Conservation (phyloP, 1,140 invertebrate genomes). For the Heliconius nattereri region DNA sequence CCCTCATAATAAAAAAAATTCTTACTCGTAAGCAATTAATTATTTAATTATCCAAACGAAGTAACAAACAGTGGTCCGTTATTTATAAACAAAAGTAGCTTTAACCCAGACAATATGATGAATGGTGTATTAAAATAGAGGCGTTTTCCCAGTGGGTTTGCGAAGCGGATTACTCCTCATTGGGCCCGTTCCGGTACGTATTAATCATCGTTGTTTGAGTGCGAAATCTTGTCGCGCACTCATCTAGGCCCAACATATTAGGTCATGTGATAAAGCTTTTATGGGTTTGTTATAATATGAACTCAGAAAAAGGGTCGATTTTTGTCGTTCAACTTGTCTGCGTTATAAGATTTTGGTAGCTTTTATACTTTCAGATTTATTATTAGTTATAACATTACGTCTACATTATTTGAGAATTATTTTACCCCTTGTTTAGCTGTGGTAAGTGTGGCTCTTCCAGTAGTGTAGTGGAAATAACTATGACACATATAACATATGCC, state of each 20-base stretch:
- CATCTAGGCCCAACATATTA: slow-evolving; percentile 35
- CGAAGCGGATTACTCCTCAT: slow-evolving; percentile 44
- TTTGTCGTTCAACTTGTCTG: neutral
- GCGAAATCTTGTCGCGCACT: slow-evolving; percentile 64
- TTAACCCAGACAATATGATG: slow-evolving; percentile 28
- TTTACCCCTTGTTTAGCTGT: too few relatives aligned
- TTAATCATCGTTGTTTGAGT: slow-evolving; percentile 69
- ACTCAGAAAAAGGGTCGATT: neutral
- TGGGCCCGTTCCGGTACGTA: slow-evolving; percentile 45
- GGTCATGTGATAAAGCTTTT: slow-evolving; percentile 34
- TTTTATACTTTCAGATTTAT: too few relatives aligned
- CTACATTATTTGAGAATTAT: too few relatives aligned
- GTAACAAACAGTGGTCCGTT: neutral
- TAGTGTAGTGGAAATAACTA: too few relatives aligned
- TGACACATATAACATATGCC: too few relatives aligned
- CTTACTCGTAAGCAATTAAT: too few relatives aligned
- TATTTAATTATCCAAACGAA: too few relatives aligned
- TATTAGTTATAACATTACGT: too few relatives aligned
- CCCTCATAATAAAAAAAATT: too few relatives aligned
- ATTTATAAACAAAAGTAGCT: neutral
- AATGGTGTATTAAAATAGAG: slow-evolving; percentile 33
- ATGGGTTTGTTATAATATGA: slow-evolving; percentile 7
- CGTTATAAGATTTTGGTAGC: neutral
- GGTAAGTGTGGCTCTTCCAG: too few relatives aligned
- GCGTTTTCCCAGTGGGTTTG: slow-evolving; percentile 26